These are phyloP conservation scores for Lonchura striata DNA, from an alignment of 2,113 vertebrate genomes.

Conservation along the genomic window DNA sequence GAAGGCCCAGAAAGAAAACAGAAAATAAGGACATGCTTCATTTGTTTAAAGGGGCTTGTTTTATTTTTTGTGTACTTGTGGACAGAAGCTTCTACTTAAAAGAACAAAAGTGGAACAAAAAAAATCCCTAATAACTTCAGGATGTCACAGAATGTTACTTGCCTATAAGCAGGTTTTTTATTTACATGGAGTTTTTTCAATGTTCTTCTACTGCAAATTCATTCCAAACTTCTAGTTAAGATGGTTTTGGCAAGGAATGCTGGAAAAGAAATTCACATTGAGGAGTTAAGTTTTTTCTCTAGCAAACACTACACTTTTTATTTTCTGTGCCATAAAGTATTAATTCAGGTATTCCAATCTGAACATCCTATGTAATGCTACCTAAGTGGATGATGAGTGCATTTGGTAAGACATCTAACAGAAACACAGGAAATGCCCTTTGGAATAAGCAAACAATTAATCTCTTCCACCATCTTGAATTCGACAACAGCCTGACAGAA, in stretches of 20 bases:
- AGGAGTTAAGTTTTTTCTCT: constrained; percentile 47
- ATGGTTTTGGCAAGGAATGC: background rate
- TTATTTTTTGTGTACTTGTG: constrained; percentile 64
- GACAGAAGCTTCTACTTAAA: constrained; percentile 79
- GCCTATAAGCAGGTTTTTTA: constrained; percentile 48
- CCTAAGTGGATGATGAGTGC: background rate
- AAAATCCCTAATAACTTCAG: constrained; percentile 66
- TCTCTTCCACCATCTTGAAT: background rate
- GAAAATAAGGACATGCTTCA: constrained; percentile 76
- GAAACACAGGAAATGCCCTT: background rate
- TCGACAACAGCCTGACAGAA: background rate
- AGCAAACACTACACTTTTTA: background rate
- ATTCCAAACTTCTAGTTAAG: constrained; percentile 51
- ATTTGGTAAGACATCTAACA: background rate
- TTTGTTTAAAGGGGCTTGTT: constrained; percentile 71
- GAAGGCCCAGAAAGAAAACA: constrained; percentile 69
- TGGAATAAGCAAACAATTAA: background rate
- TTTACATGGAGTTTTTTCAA: background rate
- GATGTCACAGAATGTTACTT: constrained; percentile 63
- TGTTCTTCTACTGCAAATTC: constrained; percentile 53
- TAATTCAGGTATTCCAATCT: background rate
- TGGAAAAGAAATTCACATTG: constrained; percentile 51
- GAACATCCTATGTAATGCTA: background rate
- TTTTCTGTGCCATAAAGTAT: background rate
- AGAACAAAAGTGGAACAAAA: constrained; percentile 72